Conservation (phyloP, 2,888 invertebrate species). For the Orthonevra nobilis region DNA sequence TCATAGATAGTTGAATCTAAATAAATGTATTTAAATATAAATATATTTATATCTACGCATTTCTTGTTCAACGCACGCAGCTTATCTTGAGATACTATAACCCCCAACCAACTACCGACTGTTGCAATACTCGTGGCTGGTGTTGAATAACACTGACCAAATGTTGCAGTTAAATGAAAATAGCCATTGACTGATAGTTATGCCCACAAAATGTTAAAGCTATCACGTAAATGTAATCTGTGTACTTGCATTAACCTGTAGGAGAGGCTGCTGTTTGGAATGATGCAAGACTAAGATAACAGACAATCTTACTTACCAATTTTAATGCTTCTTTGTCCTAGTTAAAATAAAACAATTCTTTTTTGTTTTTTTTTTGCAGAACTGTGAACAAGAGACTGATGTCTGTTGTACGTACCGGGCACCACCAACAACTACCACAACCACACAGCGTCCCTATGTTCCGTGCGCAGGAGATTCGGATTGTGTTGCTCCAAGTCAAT, state of each 20-base stretch:
- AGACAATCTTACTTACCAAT: neutral
- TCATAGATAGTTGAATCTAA: no score
- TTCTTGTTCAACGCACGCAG: no score
- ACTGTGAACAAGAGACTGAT: conserved; percentile 79
- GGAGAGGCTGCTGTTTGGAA: conserved; percentile 1
- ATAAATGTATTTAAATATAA: no score
- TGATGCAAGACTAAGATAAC: conserved; percentile 16
- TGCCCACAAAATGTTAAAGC: conserved; percentile 50
- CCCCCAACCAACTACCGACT: conserved; percentile 11
- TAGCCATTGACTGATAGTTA: conserved; percentile 51
- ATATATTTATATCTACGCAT: no score
- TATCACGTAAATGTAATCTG: conserved; percentile 46
- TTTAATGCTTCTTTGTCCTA: conserved; percentile 13
- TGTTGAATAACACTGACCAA: conserved; percentile 22
- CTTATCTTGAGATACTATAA: no score
- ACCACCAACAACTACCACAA: conserved; percentile 72
- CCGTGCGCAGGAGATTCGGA: conserved; percentile 76
- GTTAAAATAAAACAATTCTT: neutral
- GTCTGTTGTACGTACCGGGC: conserved; percentile 79
- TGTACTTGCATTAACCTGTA: neutral
- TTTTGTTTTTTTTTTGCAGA: conserved; percentile 76
- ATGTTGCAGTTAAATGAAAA: conserved; percentile 20
- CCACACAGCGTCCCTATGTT: conserved; percentile 74
- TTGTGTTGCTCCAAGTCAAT: conserved; percentile 77
- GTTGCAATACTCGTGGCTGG: conserved; percentile 45